phyloP scores from a whole-genome alignment of 2,797 vertebrate species.

The Halcyon leucocephala region DNA sequence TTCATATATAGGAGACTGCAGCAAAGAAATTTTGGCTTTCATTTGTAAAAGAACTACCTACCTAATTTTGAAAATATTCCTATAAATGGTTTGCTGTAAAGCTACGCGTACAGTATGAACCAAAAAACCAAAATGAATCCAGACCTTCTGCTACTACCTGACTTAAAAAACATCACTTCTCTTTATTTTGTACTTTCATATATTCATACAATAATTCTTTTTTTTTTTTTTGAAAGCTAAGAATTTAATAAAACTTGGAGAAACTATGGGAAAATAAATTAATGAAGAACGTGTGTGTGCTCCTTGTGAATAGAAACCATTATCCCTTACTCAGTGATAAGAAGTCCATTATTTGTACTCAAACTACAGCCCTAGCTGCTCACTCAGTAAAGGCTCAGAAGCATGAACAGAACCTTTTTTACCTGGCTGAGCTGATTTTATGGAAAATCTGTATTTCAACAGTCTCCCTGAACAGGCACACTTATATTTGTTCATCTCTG shows the following conservation, averaged over 20 bases:
- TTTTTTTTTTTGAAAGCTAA: neutral
- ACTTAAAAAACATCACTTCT: neutral
- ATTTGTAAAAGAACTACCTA: neutral
- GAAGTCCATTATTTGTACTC: neutral
- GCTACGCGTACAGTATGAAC: fast-evolving
- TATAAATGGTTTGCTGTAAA: neutral
- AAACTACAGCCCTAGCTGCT: neutral
- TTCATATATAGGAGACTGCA: neutral
- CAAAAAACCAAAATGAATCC: neutral
- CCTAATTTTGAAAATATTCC: neutral
- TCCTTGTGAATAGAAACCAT: neutral
- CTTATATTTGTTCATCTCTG: neutral
- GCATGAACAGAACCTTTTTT: neutral
- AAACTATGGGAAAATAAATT: neutral
- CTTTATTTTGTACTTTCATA: neutral
- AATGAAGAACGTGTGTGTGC: neutral
- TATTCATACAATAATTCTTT: neutral
- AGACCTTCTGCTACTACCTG: neutral
- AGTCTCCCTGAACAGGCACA: neutral
- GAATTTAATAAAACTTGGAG: neutral
- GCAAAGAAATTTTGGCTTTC: neutral
- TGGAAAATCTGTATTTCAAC: neutral
- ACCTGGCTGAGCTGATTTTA: neutral
- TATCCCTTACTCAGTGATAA: neutral
- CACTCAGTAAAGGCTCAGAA: neutral